Evolutionary conservation across 1,140 invertebrate genomes (phyloP).

Genomic region (Batillaria attramentaria): DNA sequence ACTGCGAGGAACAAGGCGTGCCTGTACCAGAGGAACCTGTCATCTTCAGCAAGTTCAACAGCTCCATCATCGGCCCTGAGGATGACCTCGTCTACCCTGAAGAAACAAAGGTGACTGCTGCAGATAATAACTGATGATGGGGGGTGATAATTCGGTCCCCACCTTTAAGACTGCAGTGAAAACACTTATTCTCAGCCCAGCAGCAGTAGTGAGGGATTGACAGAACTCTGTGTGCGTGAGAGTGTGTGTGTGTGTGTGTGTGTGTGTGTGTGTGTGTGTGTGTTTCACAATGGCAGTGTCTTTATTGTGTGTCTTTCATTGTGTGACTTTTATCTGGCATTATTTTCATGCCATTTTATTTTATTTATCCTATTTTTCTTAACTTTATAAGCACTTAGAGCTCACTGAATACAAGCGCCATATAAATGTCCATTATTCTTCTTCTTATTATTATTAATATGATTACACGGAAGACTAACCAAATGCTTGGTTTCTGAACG

Average conservation of each 20-base stretch:
- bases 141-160: too few species aligned
- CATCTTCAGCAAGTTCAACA: constrained; percentile 86
- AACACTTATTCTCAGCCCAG: too few species aligned
- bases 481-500: too few species aligned
- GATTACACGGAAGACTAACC: background rate
- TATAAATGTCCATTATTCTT: constrained; percentile 48
- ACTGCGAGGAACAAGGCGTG: constrained; percentile 83
- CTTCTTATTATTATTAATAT: constrained; percentile 18
- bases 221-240: background rate
- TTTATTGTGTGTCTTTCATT: too few species aligned
- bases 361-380: too few species aligned
- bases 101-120: constrained; percentile 73
- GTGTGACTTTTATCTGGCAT: too few species aligned
- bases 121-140: too few species aligned
- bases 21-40: constrained; percentile 82
- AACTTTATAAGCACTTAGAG: too few species aligned
- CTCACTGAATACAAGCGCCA: too few species aligned
- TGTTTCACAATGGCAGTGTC: background rate
- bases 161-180: too few species aligned
- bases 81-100: constrained; percentile 81
- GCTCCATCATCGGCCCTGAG: constrained; percentile 82
- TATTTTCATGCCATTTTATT: too few species aligned
- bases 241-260: constrained; percentile 11
- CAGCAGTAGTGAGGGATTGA: too few species aligned
- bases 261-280: constrained; percentile 11